phyloP scores from a whole-genome alignment of 2,113 vertebrate species.

The Phrynocephalus versicolor region DNA sequence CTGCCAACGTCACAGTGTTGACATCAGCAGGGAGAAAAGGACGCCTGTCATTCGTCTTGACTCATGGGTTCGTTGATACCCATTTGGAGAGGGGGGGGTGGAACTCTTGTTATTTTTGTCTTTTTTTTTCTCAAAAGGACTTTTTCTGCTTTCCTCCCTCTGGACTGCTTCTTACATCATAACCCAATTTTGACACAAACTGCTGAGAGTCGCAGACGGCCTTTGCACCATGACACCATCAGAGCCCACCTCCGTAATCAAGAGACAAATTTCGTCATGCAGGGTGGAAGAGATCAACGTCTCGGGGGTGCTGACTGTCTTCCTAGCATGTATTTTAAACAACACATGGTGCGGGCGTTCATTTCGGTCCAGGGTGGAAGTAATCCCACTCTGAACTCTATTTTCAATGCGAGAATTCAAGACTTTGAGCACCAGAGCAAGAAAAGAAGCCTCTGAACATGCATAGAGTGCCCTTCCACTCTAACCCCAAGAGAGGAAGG shows the following conservation, averaged over 20 bases:
- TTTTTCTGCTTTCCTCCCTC: no score
- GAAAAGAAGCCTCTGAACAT: background rate
- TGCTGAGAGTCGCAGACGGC: background rate
- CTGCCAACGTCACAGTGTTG: conserved; percentile 1
- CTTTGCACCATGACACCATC: background rate
- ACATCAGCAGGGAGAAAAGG: conserved; percentile 18
- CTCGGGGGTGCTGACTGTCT: background rate
- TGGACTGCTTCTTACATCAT: background rate
- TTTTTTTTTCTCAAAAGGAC: background rate
- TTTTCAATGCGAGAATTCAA: background rate
- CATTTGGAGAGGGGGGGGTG: background rate
- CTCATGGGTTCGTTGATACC: background rate
- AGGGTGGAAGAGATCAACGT: background rate
- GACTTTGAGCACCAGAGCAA: background rate
- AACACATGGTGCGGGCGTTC: background rate
- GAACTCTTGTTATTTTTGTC: background rate
- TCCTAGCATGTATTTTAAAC: background rate
- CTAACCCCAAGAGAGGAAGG: background rate
- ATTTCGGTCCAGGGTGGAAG: background rate
- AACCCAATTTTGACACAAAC: background rate
- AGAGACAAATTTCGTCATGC: background rate
- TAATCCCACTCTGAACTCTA: background rate
- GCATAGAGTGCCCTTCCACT: background rate
- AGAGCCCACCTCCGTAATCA: background rate
- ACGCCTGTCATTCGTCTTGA: background rate